A percentile compares a stretch with the other conserved stretches of the same genome.
Conservation (phyloP, 2,113 vertebrate genomes). For the Tychaedon coryphoeus region DNA sequence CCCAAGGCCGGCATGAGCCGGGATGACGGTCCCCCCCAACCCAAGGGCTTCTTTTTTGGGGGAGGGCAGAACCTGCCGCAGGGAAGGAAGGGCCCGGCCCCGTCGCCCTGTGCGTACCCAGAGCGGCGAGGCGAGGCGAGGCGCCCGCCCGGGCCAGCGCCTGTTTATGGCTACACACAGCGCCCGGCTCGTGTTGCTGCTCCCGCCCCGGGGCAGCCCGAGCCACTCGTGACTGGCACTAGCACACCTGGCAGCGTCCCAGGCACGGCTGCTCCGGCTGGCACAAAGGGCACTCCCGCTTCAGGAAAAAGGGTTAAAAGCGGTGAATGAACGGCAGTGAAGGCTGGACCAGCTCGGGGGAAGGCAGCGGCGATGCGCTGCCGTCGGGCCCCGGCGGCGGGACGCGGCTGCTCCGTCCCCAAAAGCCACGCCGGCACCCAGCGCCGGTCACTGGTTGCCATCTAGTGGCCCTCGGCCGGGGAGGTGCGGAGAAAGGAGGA, state of each 20-base stretch:
- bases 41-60: no score
- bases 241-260: background rate
- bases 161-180: conserved; percentile 36
- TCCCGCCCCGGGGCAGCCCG: background rate
- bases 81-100: background rate
- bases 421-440: background rate
- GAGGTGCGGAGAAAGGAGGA: background rate
- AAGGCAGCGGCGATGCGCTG: background rate
- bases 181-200: background rate
- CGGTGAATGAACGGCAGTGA: rapidly evolving
- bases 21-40: rapidly evolving
- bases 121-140: background rate
- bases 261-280: rapidly evolving
- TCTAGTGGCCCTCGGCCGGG: background rate
- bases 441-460: background rate
- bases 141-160: background rate
- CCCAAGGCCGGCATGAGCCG: rapidly evolving
- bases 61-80: rapidly evolving
- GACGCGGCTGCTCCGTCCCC: background rate
- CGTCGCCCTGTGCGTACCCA: background rate
- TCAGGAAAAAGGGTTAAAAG: rapidly evolving
- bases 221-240: background rate
- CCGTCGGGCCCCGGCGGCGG: background rate
- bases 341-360: no score
- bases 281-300: rapidly evolving